Base-by-base conservation (phyloP, 2,797 vertebrate species). In the Yasuhikotakia modesta region DNA sequence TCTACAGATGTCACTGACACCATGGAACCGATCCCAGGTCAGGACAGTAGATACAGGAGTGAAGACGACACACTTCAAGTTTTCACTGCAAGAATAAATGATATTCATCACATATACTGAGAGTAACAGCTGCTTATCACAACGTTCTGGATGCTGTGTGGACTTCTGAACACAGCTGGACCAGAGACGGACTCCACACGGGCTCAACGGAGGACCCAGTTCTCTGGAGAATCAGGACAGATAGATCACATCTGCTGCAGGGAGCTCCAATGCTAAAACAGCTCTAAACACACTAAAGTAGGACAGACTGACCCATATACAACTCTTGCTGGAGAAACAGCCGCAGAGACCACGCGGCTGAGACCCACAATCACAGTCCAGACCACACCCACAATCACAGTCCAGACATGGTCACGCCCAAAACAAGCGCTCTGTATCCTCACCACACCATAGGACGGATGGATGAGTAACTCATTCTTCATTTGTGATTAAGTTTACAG, bases 281-380 rank as follows among this genome's bases (percentile, higher is more conserved):
- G 79, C 35, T 7, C 35, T 35, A 35, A 35, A 35, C 35, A 35
- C 5, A 61, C 61, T 55, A 78, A 90, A 88, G 81, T 88, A 88
- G 88, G 89, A 70, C 88, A 87, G 57, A 72, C 81, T 87, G 86
- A 82, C 88, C 87, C 86, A 90, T 76, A 89, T 90, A 88, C 73
- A 78, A 60, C 58, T 78, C 76, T 80, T 81, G 12, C 21, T 12
- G 61, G 79, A 85, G 76, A 76, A 50, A 14, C 57, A 21, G 24
- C 45, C 48, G 35, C 70, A 64, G n/a, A 61, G 4, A 46, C 32
- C 2, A 19, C 39, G 27, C 61, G n/a, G n/a, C 16, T 57, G 2
- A 61, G 5, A 55, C 32, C 2, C 61, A 12, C 63, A 27, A 45
- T 48, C 70, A 65, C n/a, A n/a, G n/a, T n/a, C n/a, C n/a, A n/a